Conservation (phyloP, 2,888 invertebrate species). For the Hyles lineata region DNA sequence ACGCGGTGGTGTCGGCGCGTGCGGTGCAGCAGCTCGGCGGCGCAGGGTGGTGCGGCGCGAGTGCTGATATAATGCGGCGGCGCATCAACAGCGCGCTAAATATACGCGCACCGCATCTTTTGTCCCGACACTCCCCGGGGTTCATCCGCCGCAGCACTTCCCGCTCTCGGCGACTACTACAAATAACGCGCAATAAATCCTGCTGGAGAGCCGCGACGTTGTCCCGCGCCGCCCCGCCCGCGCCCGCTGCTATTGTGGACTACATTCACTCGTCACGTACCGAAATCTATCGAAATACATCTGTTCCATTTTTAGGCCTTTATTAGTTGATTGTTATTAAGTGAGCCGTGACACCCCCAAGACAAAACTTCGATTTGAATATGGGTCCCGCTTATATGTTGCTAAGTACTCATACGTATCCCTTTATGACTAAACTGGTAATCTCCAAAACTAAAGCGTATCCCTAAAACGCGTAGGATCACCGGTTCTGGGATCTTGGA, state of each 20-base stretch:
- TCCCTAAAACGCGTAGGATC: no score
- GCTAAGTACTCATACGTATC: no score
- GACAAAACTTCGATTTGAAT: no score
- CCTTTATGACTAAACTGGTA: no score
- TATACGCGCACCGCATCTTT: slow-evolving; percentile 71
- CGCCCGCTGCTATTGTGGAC: slow-evolving; percentile 11
- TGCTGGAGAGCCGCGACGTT: slow-evolving; percentile 59
- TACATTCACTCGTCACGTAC: not conserved
- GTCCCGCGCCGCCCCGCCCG: slow-evolving; percentile 41
- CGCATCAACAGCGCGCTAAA: slow-evolving; percentile 57
- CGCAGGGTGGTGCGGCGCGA: not conserved
- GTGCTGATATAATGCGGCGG: slow-evolving; percentile 44
- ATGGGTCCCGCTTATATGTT: no score
- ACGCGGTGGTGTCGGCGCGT: not conserved
- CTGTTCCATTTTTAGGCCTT: no score
- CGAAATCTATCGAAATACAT: not conserved
- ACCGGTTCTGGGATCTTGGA: no score
- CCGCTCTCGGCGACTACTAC: slow-evolving; percentile 45
- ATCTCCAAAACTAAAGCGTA: no score
- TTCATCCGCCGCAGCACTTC: slow-evolving; percentile 39
- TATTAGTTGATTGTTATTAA: no score
- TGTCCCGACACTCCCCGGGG: slow-evolving; percentile 58
- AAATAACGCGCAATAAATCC: slow-evolving; percentile 65
- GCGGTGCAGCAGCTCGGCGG: not conserved
- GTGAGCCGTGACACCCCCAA: no score